Conservation (phyloP, 2,113 vertebrate genomes). For the Ifrita kowaldi region DNA sequence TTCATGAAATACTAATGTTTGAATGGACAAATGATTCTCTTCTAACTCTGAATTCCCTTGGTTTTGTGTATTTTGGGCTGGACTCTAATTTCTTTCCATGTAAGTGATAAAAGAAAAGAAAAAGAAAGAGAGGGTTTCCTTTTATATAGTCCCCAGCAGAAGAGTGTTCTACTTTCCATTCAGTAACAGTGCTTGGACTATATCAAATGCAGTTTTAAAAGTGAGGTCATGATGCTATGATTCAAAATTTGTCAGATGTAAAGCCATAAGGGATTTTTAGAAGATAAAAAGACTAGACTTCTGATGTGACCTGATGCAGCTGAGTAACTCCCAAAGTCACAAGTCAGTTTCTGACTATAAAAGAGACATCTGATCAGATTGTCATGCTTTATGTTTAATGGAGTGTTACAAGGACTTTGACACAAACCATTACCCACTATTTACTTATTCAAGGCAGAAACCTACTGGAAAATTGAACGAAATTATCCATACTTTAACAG, state of each 20-base stretch:
- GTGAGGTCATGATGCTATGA: slow-evolving; percentile 58
- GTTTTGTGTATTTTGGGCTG: neutral
- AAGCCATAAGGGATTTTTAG: slow-evolving; percentile 60
- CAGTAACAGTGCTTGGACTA: slow-evolving; percentile 37
- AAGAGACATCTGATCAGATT: slow-evolving; percentile 87
- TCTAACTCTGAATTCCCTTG: neutral
- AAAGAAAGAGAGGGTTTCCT: neutral
- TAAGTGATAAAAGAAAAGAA: neutral
- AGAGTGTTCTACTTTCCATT: slow-evolving; percentile 41
- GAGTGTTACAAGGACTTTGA: slow-evolving; percentile 86
- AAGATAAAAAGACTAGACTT: slow-evolving; percentile 71
- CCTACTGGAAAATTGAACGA: slow-evolving; percentile 79
- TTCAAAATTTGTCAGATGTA: slow-evolving; percentile 66
- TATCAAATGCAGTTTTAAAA: slow-evolving; percentile 54
- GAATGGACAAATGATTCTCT: neutral
- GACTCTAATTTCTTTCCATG: neutral
- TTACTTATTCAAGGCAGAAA: slow-evolving; percentile 85
- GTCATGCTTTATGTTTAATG: slow-evolving; percentile 88
- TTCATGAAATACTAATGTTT: neutral
- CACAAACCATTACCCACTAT: slow-evolving; percentile 92
- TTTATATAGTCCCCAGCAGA: slow-evolving; percentile 1
- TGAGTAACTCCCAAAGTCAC: slow-evolving; percentile 76
- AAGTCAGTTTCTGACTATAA: slow-evolving; percentile 77
- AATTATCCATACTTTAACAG: slow-evolving; percentile 80
- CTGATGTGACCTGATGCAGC: slow-evolving; percentile 74